These are phyloP conservation scores for Atherinosoma microstoma DNA, from an alignment of 2,797 vertebrate genomes.

Conservation along the genomic window DNA sequence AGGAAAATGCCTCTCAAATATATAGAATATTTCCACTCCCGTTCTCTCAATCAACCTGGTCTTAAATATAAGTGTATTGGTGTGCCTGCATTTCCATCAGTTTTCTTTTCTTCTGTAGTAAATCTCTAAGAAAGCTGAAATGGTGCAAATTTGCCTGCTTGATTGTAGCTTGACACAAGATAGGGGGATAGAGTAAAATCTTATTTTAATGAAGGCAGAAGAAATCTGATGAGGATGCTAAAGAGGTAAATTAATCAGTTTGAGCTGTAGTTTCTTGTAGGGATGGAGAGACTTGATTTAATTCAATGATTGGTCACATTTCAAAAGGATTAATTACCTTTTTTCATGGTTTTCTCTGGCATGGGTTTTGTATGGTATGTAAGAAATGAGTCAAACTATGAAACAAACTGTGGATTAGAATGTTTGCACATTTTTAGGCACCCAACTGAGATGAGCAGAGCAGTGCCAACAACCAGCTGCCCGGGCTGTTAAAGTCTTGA, in stretches of 20 bases:
- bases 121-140: slow-evolving; percentile 59
- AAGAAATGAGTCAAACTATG: slow-evolving; percentile 17
- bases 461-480: slow-evolving; percentile 44
- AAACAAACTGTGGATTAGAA: slow-evolving; percentile 35
- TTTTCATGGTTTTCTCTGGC: slow-evolving; percentile 10
- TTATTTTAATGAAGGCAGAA: slow-evolving; percentile 58
- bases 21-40: slow-evolving; percentile 50
- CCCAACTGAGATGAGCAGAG: slow-evolving; percentile 35
- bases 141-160: slow-evolving; percentile 47
- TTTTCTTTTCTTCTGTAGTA: slow-evolving; percentile 51
- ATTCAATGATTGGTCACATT: slow-evolving; percentile 42
- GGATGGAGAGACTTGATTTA: slow-evolving; percentile 40
- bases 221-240: slow-evolving; percentile 49
- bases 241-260: slow-evolving; percentile 63
- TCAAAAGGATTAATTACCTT: slow-evolving; percentile 30
- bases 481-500: slow-evolving; percentile 56
- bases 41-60: slow-evolving; percentile 71
- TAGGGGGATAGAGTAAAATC: slow-evolving; percentile 62
- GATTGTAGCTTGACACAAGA: slow-evolving; percentile 56
- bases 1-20: slow-evolving; percentile 64
- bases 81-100: slow-evolving; percentile 57
- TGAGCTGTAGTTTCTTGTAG: slow-evolving; percentile 28
- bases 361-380: slow-evolving; percentile 12
- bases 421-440: slow-evolving; percentile 34
- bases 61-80: slow-evolving; percentile 66